Evolutionary conservation across 2,888 invertebrate genomes (phyloP), one percentile per base, ranked within the genome.

Genomic region (Morpho achilles): DNA sequence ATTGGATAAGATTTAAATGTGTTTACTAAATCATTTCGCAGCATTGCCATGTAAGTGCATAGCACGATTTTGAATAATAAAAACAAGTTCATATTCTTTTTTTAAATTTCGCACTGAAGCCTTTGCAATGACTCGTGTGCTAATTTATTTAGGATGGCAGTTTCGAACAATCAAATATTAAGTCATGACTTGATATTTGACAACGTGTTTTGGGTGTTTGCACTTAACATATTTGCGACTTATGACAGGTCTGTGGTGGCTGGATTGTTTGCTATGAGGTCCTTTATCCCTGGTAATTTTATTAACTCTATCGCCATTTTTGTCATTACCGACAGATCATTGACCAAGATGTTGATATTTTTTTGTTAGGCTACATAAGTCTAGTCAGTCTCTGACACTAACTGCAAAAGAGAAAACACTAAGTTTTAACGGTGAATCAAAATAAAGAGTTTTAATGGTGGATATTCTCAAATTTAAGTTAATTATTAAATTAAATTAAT

Each of bases 1-100:
- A 84, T 84, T 87, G 86, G 72, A 80, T 79, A 80, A 79, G 78
- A 82, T 80, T 76, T 73, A 76, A 76, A 79, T 72, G 67, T 79
- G 72, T 74, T 77, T 78, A 77, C 79, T 76, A 75, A 74, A 79
- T 71, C 74, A 74, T 82, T 86, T 83, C 70, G 69, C 74, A 64
- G 64, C 56, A 52, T 59, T 41, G 23, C 39, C 42, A 39, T 56
- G 45, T 60, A 49, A 44, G 8, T 23, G 10, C 10, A 40, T 9
- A 8, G 16, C 53, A 61, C 60, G 53, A 50, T 16, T 41, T 47
- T 16, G 4, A 9, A 45, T 52, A 41, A 47, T 40, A 53, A 50
- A 23, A 48, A 43, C 23, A n/a, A 10, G 47, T 23, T 16, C 7
- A 23, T 44, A 32, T 44, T 7, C 22, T 22, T 9, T 9, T 32